A percentile compares a stretch with the other conserved stretches of the same genome.
phyloP scores from a whole-genome alignment of 2,113 vertebrate genomes.

The Tympanuchus pallidicinctus region DNA sequence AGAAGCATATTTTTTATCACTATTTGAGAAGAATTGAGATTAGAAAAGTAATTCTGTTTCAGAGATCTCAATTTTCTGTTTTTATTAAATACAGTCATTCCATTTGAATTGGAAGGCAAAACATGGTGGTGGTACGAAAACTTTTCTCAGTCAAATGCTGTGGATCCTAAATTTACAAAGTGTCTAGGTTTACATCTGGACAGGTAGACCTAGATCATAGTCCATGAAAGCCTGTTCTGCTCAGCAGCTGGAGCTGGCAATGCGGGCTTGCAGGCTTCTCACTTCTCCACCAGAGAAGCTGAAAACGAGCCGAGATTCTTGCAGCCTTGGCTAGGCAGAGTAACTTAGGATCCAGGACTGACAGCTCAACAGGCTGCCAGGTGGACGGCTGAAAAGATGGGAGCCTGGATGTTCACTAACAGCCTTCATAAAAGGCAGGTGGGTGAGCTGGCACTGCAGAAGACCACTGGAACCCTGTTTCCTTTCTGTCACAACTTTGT shows the following conservation, averaged over 20 bases:
- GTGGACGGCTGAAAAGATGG: neutral
- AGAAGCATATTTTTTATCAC: neutral
- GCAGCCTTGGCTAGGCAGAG: neutral
- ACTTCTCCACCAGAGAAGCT: neutral
- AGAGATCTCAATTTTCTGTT: neutral
- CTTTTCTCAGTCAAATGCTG: neutral
- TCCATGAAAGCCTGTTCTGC: neutral
- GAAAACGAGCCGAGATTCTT: neutral
- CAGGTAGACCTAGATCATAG: neutral
- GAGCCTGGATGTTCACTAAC: constrained; percentile 7
- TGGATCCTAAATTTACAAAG: neutral
- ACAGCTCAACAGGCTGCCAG: neutral
- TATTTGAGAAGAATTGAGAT: neutral
- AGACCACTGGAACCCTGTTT: neutral
- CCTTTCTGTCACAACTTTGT: neutral
- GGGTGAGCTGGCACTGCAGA: neutral
- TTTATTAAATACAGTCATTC: neutral
- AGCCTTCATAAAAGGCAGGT: neutral
- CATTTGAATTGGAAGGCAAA: neutral
- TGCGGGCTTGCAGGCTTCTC: neutral
- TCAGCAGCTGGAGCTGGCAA: neutral
- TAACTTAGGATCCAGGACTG: neutral
- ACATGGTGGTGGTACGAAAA: neutral
- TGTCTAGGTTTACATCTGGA: neutral
- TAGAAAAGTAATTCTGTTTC: neutral